phyloP scores from a whole-genome alignment of 2,888 invertebrate species.

The Petrolisthes manimaculis region DNA sequence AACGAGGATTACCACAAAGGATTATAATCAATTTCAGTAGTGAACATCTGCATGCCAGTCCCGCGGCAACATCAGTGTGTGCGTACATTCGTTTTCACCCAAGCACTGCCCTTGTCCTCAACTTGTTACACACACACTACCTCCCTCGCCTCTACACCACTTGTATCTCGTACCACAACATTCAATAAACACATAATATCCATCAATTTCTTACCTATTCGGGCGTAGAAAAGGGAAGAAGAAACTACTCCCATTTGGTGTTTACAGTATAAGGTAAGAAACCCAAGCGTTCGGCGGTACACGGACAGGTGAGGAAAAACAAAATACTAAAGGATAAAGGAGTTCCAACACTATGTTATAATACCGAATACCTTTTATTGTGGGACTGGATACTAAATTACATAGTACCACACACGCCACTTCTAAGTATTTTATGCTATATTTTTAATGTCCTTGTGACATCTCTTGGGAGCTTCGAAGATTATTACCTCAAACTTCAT shows the following conservation, averaged over 20 bases:
- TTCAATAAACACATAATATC: background rate
- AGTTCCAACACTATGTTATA: background rate
- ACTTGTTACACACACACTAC: background rate
- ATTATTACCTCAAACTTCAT: background rate
- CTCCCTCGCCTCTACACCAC: background rate
- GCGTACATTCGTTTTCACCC: constrained; percentile 57
- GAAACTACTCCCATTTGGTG: constrained; percentile 52
- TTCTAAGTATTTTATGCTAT: constrained; percentile 14
- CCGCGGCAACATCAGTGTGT: constrained; percentile 57
- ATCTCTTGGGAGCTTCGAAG: constrained; percentile 22
- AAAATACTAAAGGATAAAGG: constrained; percentile 1
- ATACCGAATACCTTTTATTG: background rate
- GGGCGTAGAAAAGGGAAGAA: constrained; percentile 48
- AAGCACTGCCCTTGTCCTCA: background rate
- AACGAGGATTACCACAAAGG: no score
- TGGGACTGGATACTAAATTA: background rate
- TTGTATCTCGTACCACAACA: constrained; percentile 2
- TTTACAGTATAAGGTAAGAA: constrained; percentile 51
- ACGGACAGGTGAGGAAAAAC: constrained; percentile 43
- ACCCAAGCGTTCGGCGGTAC: background rate
- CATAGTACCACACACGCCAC: background rate
- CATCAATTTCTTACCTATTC: constrained; percentile 41
- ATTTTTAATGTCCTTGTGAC: constrained; percentile 55
- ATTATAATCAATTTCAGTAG: background rate
- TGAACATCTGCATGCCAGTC: constrained; percentile 11